phyloP scores from a whole-genome alignment of 2,888 invertebrate species.

The Agrochola circellaris region DNA sequence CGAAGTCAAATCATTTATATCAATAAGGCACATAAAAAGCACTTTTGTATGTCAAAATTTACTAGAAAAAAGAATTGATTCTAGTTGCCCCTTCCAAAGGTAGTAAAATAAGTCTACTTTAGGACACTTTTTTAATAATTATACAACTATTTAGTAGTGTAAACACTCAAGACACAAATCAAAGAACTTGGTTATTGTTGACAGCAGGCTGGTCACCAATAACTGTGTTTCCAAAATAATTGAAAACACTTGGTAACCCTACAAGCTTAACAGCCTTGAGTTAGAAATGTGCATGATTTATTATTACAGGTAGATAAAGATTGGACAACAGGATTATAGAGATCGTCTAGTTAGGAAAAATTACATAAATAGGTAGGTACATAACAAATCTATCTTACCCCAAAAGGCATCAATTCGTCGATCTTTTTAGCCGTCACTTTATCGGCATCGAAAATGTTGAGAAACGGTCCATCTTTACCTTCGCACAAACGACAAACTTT shows the following conservation, averaged over 20 bases:
- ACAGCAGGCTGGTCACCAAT: neutral
- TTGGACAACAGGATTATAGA: neutral
- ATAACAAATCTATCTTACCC: constrained; percentile 74
- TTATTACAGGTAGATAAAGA: neutral
- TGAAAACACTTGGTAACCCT: constrained; percentile 6
- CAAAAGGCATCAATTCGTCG: constrained; percentile 86
- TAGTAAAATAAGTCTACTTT: neutral
- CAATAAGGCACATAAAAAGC: neutral
- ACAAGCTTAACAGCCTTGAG: neutral
- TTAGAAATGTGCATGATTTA: neutral
- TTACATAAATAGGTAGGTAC: neutral
- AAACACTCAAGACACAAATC: neutral
- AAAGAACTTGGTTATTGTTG: neutral
- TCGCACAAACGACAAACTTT: constrained; percentile 88
- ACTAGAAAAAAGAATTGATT: neutral
- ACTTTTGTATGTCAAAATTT: neutral
- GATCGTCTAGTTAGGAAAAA: neutral
- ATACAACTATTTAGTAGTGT: neutral
- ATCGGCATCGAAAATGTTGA: constrained; percentile 87
- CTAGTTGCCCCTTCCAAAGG: neutral
- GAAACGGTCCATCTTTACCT: constrained; percentile 87
- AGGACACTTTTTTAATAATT: neutral
- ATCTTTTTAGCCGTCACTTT: constrained; percentile 86
- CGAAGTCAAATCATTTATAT: neutral
- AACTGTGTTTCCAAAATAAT: constrained; percentile 1